Evolutionary conservation across 2,113 vertebrate species (phyloP).

Genomic region (Hymenochirus boettgeri): DNA sequence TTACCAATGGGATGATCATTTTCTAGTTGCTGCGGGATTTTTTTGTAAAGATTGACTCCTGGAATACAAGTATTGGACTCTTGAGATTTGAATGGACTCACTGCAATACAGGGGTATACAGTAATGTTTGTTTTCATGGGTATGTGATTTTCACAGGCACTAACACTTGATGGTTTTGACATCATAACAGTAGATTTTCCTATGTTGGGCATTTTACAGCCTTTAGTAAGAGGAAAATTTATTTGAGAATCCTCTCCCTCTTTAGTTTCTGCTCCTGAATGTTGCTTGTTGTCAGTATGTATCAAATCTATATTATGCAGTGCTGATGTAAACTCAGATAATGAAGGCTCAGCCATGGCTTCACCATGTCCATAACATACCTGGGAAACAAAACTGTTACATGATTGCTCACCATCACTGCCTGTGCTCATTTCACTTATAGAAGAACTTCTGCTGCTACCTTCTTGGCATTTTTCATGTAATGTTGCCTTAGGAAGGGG

Average conservation of each 20-base stretch:
- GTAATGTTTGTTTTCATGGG: conserved; percentile 80
- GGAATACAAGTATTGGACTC: conserved; percentile 51
- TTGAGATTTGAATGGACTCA: conserved; percentile 70
- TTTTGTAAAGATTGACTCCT: conserved; percentile 46
- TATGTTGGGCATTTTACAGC: conserved; percentile 71
- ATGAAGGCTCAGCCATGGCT: conserved; percentile 75
- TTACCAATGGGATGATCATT: conserved; percentile 53
- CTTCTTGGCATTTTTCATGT: conserved; percentile 63
- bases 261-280: conserved; percentile 58
- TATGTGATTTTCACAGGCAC: conserved; percentile 64
- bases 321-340: conserved; percentile 51
- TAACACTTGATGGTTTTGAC: conserved; percentile 65
- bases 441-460: conserved; percentile 75
- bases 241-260: conserved; percentile 59
- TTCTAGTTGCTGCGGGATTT: conserved; percentile 47
- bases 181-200: conserved; percentile 76
- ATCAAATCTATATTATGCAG: conserved; percentile 50
- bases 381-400: conserved; percentile 81
- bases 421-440: conserved; percentile 84
- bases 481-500: conserved; percentile 65
- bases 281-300: conserved; percentile 57
- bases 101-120: conserved; percentile 73
- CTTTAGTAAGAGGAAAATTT: conserved; percentile 62
- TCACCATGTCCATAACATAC: conserved; percentile 83
- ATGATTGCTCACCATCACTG: conserved; percentile 84